Conservation (phyloP, 2,888 invertebrate species). For the Iphiclides podalirius region DNA sequence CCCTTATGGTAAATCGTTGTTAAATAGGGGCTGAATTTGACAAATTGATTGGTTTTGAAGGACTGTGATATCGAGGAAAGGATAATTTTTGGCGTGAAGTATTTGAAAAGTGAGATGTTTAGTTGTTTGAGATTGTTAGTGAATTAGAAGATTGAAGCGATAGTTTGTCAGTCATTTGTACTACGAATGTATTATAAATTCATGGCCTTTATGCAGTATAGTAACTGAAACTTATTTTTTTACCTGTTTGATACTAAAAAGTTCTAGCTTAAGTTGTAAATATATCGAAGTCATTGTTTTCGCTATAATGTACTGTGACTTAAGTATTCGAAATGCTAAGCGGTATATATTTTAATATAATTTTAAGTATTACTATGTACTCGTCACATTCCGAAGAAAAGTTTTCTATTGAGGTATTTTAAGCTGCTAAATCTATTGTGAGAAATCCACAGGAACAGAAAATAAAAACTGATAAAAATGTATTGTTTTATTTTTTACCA, state of each 20-base stretch:
- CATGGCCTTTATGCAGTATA: conserved; percentile 34
- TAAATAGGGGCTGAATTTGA: conserved; percentile 2
- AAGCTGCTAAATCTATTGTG: conserved; percentile 41
- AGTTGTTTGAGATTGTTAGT: not conserved
- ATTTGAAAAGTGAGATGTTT: conserved; percentile 4
- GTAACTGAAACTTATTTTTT: conserved; percentile 42
- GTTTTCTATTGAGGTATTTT: conserved; percentile 35
- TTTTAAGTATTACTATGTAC: conserved; percentile 52
- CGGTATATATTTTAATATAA: conserved; percentile 41
- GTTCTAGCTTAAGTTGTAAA: conserved; percentile 47
- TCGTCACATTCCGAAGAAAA: conserved; percentile 64
- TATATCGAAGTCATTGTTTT: conserved; percentile 48
- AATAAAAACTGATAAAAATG: conserved; percentile 28
- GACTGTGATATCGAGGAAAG: conserved; percentile 55
- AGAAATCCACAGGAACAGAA: conserved; percentile 39
- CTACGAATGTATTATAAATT: not conserved
- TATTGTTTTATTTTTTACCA: conserved; percentile 28
- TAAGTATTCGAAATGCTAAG: conserved; percentile 42
- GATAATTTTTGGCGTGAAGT: conserved; percentile 29
- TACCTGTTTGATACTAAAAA: conserved; percentile 39
- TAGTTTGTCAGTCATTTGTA: not conserved
- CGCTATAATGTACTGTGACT: conserved; percentile 42
- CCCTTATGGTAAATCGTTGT: conserved; percentile 7
- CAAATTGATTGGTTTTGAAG: conserved; percentile 42
- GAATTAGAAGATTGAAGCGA: not conserved